Evolutionary conservation across 1,140 invertebrate species (phyloP).

Genomic region (Drosophila jambulina): DNA sequence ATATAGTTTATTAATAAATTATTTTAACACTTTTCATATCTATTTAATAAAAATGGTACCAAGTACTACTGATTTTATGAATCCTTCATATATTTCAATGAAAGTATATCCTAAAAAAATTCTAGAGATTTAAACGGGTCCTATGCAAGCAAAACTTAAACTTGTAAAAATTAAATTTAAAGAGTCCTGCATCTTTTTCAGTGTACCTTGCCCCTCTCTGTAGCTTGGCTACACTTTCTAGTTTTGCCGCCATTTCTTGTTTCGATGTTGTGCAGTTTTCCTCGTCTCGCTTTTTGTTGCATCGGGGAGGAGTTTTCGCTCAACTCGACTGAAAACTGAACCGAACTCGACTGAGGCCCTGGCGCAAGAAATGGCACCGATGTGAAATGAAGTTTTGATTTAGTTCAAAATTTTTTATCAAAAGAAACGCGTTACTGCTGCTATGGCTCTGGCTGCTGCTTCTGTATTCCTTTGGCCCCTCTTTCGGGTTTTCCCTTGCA

Average conservation of each 20-base stretch:
- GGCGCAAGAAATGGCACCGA: conserved; percentile 84
- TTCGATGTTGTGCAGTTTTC: conserved; percentile 79
- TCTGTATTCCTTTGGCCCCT: conserved; percentile 53
- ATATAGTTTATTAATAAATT: background rate
- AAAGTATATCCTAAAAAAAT: too few species aligned
- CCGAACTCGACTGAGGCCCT: conserved; percentile 51
- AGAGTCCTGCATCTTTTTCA: background rate
- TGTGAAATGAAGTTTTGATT: conserved; percentile 85
- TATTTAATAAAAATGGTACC: too few species aligned
- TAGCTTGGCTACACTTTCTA: conserved; percentile 66
- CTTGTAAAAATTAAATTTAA: too few species aligned
- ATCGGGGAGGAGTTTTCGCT: conserved; percentile 48
- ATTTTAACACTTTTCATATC: too few species aligned
- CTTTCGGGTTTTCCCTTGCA: conserved; percentile 47
- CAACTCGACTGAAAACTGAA: conserved; percentile 79
- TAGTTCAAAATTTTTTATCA: conserved; percentile 85
- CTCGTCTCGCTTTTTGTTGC: conserved; percentile 69
- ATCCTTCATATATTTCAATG: background rate
- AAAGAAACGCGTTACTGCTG: conserved; percentile 79
- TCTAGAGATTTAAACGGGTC: too few species aligned
- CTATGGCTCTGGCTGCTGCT: conserved; percentile 55
- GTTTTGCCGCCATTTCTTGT: conserved; percentile 81
- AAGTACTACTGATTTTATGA: too few species aligned
- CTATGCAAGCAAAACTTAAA: too few species aligned
- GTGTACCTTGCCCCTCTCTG: conserved; percentile 6